A percentile compares a stretch with the other conserved stretches of the same genome.
Conservation (phyloP, 2,113 vertebrate genomes). For the Zapornia atra region DNA sequence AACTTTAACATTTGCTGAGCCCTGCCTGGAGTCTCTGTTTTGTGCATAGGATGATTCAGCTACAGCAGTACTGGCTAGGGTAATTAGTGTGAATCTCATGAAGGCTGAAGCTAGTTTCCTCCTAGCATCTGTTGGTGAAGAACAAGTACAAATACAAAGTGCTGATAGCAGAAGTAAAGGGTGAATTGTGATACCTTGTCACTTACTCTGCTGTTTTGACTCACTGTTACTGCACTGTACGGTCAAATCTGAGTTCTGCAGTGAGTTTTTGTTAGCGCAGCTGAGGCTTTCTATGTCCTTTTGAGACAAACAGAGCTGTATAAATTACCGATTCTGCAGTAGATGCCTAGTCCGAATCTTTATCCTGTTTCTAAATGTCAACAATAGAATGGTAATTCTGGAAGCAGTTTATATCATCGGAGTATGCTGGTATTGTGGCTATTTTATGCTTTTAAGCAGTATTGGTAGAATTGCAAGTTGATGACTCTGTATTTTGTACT, state of each 20-base stretch:
- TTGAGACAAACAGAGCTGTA: background rate
- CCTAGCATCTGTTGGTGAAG: background rate
- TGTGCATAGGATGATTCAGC: background rate
- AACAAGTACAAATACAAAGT: background rate
- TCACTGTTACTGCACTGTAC: background rate
- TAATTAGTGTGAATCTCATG: background rate
- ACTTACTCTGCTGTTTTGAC: background rate
- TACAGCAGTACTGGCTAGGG: background rate
- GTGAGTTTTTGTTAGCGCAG: background rate
- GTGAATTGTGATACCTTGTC: background rate
- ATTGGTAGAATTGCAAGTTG: background rate
- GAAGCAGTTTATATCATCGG: background rate
- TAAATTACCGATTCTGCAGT: background rate
- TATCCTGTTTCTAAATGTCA: background rate
- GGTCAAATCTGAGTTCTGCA: background rate
- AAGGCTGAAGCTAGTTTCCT: background rate
- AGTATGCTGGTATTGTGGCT: background rate
- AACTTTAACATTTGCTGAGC: background rate
- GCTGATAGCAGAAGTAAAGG: background rate
- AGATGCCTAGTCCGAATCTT: background rate
- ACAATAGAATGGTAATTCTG: background rate
- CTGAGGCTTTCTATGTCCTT: background rate
- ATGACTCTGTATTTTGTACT: background rate
- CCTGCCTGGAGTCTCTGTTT: background rate
- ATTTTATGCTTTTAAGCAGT: background rate